A percentile compares a stretch with the other conserved stretches of the same genome.
These are phyloP conservation scores for Chelonoidis abingdonii DNA, from an alignment of 2,113 vertebrate genomes.

Conservation along the genomic window DNA sequence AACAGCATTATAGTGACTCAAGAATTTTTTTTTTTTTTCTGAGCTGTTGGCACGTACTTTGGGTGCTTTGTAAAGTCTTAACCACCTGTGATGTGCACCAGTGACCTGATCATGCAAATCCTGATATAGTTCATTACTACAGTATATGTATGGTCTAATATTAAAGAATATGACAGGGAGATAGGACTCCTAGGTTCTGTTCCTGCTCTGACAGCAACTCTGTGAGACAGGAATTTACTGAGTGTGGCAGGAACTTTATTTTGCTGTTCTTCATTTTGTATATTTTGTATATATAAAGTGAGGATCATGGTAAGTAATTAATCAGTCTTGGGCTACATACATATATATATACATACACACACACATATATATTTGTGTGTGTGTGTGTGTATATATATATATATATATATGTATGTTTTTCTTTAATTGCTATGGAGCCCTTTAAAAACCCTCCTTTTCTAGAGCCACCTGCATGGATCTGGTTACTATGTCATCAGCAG, in stretches of 20 bases:
- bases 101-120: background rate
- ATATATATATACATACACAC: too few species aligned
- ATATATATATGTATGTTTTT: background rate
- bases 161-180: slow-evolving; percentile 16
- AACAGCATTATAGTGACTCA: background rate
- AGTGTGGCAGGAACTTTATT: background rate
- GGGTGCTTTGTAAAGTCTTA: background rate
- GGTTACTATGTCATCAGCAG: background rate
- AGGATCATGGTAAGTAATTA: background rate
- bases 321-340: background rate
- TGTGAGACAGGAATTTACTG: background rate
- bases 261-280: background rate
- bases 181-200: fast-evolving
- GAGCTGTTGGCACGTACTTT: background rate
- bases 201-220: background rate
- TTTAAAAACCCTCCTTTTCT: background rate
- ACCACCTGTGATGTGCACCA: background rate
- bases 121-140: slow-evolving; percentile 32
- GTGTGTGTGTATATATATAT: too few species aligned
- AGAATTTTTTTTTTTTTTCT: background rate
- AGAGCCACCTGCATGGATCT: background rate
- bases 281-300: background rate
- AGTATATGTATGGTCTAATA: slow-evolving; percentile 12
- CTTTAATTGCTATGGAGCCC: background rate
- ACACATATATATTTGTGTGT: too few species aligned